A percentile compares a stretch with the other conserved stretches of the same genome.
These are phyloP conservation scores for Natator depressus DNA, from an alignment of 2,113 vertebrate species.

Conservation along the genomic window DNA sequence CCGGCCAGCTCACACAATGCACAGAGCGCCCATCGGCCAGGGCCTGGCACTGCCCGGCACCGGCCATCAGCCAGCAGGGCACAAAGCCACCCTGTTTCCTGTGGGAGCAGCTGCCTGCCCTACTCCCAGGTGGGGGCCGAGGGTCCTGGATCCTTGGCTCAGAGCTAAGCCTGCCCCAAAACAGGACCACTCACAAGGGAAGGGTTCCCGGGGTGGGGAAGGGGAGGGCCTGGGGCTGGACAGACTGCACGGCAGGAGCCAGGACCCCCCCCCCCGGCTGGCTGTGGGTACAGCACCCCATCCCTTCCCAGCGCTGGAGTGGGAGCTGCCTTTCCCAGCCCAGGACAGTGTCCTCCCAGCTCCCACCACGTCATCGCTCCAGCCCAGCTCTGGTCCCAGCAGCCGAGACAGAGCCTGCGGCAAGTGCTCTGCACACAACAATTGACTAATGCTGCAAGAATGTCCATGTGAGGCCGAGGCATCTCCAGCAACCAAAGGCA, in stretches of 20 bases:
- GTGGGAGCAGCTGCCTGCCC: neutral
- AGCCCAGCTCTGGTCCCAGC: neutral
- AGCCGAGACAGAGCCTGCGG: neutral
- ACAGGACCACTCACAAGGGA: neutral
- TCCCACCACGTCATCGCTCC: neutral
- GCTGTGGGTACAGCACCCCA: neutral
- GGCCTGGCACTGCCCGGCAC: fast-evolving
- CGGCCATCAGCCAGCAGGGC: neutral
- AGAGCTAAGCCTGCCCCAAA: neutral
- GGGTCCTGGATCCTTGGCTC: neutral
- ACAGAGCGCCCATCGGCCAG: neutral
- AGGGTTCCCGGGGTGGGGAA: neutral
- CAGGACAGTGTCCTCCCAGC: neutral
- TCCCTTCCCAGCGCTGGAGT: neutral
- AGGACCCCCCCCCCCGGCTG: neutral
- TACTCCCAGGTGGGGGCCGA: neutral
- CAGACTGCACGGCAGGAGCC: neutral
- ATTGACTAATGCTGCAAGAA: slow-evolving; percentile 1
- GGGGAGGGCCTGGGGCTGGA: neutral
- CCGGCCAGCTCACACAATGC: neutral
- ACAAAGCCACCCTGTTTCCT: neutral
- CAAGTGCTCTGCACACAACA: neutral
- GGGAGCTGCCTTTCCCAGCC: no score
- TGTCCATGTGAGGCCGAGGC: neutral
- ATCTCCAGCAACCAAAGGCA: neutral